phyloP scores from a whole-genome alignment of 2,888 invertebrate species.

The Metopia argyrocephala region DNA sequence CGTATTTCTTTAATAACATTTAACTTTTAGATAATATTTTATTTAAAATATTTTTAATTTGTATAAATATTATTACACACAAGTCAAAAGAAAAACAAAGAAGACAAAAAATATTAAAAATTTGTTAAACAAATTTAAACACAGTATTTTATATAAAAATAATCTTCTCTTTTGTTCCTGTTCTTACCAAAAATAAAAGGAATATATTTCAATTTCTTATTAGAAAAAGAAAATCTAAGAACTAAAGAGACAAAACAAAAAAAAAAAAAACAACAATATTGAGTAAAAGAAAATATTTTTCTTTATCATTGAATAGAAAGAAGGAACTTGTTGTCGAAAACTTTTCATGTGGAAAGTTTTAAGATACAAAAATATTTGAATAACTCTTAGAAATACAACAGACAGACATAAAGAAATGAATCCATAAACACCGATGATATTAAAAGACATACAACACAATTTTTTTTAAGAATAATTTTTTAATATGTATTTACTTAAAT shows the following conservation, averaged over 20 bases:
- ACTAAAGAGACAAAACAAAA: neutral
- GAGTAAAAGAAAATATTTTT: neutral
- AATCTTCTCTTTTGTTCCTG: neutral
- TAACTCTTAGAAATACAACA: neutral
- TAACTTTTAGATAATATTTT: too few relatives aligned
- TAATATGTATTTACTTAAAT: too few relatives aligned
- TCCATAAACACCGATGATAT: too few relatives aligned
- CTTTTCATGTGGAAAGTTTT: neutral
- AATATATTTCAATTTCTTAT: neutral
- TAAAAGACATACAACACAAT: too few relatives aligned
- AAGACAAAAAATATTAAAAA: too few relatives aligned
- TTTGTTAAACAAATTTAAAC: too few relatives aligned
- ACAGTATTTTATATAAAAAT: too few relatives aligned
- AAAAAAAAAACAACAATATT: neutral
- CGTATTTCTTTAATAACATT: too few relatives aligned
- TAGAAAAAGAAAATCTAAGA: neutral
- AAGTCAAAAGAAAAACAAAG: too few relatives aligned
- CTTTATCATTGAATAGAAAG: neutral
- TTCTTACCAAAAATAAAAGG: neutral
- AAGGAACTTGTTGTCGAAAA: neutral
- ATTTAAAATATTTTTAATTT: too few relatives aligned
- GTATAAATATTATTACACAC: too few relatives aligned
- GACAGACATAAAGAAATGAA: neutral
- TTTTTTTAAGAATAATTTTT: too few relatives aligned
- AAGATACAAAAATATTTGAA: neutral